A percentile compares a stretch with the other conserved stretches of the same genome.
Evolutionary conservation across 2,888 invertebrate genomes (phyloP).

Genomic region (Hypselothyrea guttata): DNA sequence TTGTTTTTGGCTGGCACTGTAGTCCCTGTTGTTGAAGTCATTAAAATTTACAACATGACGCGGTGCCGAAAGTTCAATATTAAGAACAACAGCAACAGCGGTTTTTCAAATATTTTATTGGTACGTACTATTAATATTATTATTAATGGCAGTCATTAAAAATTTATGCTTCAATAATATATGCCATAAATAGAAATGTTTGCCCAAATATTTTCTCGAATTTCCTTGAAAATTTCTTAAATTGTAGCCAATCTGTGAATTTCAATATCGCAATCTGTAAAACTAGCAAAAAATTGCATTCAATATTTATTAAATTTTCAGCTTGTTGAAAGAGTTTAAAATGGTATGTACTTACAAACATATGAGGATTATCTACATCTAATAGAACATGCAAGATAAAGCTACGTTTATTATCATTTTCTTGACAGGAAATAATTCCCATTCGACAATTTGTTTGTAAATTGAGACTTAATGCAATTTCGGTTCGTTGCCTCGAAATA

Average conservation of each 20-base stretch:
- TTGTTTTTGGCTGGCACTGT: constrained; percentile 26
- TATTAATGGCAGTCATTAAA: too few species aligned
- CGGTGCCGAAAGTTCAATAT: constrained; percentile 39
- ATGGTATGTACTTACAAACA: too few species aligned
- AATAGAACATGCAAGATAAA: too few species aligned
- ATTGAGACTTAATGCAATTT: constrained; percentile 37
- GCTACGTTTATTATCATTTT: not conserved
- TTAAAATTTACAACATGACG: constrained; percentile 56
- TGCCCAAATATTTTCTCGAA: too few species aligned
- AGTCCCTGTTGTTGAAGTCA: constrained; percentile 27
- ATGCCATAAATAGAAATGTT: not conserved
- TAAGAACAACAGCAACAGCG: constrained; percentile 18
- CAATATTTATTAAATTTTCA: too few species aligned
- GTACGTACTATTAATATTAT: constrained; percentile 9
- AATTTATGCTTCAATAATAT: not conserved
- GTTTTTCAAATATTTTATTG: constrained; percentile 14
- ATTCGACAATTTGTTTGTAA: constrained; percentile 26
- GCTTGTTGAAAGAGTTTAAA: too few species aligned
- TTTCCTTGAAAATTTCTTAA: too few species aligned
- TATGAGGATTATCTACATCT: too few species aligned
- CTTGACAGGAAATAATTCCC: constrained; percentile 7
- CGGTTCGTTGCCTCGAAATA: constrained; percentile 45
- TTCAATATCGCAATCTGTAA: too few species aligned
- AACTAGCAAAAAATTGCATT: too few species aligned
- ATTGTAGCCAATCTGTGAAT: too few species aligned